These are phyloP conservation scores for Drosophila kanapiae DNA, from an alignment of 1,140 invertebrate genomes.

Conservation along the genomic window DNA sequence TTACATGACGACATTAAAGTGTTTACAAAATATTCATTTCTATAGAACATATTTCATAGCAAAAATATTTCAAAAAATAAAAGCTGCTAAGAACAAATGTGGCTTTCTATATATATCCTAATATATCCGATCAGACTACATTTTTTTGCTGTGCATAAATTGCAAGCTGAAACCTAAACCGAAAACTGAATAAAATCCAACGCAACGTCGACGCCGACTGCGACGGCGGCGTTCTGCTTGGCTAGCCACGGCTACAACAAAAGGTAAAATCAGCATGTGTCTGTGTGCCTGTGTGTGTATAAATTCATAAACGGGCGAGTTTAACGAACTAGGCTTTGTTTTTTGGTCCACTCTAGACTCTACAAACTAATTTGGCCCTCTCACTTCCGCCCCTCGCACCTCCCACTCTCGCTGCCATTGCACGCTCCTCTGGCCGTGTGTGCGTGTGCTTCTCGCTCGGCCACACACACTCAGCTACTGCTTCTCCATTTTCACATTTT, in stretches of 20 bases:
- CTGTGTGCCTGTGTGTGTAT: conserved; percentile 48
- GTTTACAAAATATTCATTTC: background rate
- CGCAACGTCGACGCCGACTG: conserved; percentile 33
- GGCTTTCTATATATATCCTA: background rate
- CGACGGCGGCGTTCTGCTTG: conserved; percentile 68
- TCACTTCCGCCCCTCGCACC: conserved; percentile 1
- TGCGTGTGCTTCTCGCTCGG: conserved; percentile 23
- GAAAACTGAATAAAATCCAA: conserved; percentile 12
- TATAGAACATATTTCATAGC: background rate
- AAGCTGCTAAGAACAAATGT: background rate
- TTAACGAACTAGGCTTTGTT: conserved; percentile 75
- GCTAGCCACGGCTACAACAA: conserved; percentile 52
- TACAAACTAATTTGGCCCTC: conserved; percentile 38
- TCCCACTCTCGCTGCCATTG: conserved; percentile 21
- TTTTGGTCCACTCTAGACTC: conserved; percentile 44
- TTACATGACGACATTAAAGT: too few relatives aligned
- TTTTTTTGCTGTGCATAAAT: conserved; percentile 1
- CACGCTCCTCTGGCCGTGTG: conserved; percentile 52
- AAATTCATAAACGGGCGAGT: conserved; percentile 72
- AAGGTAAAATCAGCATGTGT: conserved; percentile 43
- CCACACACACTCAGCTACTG: background rate
- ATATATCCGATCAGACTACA: background rate
- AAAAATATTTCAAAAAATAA: background rate
- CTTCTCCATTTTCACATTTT: conserved; percentile 16
- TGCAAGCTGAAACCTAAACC: conserved; percentile 29